Evolutionary conservation across 2,888 invertebrate species (phyloP), one percentile per base, ranked within the genome.

Genomic region (Thymelicus lineola): DNA sequence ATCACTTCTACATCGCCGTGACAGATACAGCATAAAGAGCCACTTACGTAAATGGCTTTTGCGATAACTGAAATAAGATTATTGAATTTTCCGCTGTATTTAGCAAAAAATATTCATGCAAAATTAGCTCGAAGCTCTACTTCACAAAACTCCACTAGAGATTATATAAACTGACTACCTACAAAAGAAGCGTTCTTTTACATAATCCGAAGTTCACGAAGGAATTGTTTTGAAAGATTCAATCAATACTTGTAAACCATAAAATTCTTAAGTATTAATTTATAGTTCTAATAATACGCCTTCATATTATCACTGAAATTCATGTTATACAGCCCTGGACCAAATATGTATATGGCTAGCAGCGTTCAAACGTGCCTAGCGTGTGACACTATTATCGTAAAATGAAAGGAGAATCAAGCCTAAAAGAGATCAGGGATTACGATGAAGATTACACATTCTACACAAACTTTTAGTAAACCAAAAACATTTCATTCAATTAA

Each of bases 1-100:
- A 86, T 83, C 82, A 84, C 80, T 85, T 82, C 82, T 74, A 74
- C 74, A 80, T 75, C 74, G 75, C 72, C 73, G 72, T 69, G 69
- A 69, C 63, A 69, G 58, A 69, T 58, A 69, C 46, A 15, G 45
- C 20, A 15, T 46, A 63, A 48, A 69, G 63, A 69, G 42, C 69
- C 69, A 69, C 69, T 69, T 69, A 63, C 58, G 42, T 50, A 69
- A 69, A 63, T 50, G 58, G 63, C 50, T 69, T 63, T 53, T 53
- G 59, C 59, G 45, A 66, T 64, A 71, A 63, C 59, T 66, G 42
- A 62, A 65, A 70, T 66, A 59, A 53, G 57, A 66, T 71, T 79
- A 79, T 82, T 67, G 63, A 50, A 57, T 71, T 71, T 58, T 63
- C 63, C 57, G 48, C 28, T 38, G 10, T 58, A 50, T 58, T 63